Base-by-base conservation (phyloP, 2,888 invertebrate genomes). In the Hypolimnas misippus region DNA sequence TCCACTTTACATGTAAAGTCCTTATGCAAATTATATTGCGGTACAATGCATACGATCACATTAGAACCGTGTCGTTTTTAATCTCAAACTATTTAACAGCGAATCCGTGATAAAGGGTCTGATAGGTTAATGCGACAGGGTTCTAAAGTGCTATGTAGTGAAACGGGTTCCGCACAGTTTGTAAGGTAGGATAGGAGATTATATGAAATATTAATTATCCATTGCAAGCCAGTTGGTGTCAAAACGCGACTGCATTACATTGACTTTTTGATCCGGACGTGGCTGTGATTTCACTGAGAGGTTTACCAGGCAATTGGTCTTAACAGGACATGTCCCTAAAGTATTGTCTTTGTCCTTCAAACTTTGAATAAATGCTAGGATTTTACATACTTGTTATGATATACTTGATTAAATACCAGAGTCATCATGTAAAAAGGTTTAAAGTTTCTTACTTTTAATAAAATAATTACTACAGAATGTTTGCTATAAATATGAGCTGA, bases 171-270 rank as follows among this genome's bases (percentile, higher is more conserved):
- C 5, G n/a, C n/a, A 12, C 42, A 42, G 17, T 42, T 19, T 42
- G 42, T 42, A 19, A 17, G 16, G 42, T 40, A 42, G 7, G 8
- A 17, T 17, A 16, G 42, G 2, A 42, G 42, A 42, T 42, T 17
- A 42, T 42, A 19, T 19, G 19, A 42, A 42, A 42, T 42, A 42
- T 42, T 42, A 42, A 42, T 42, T 42, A 46, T 46, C 19, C 12
- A 8, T 44, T 46, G 44, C n/a, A n/a, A 46, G 17, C 16, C 42
- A 17, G 42, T 42, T 8, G 10, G 44, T 21, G 44, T 46, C 21
- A 46, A 21, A 46, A 12, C 21, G 44, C 21, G 44, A 21, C 44
- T 21, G 17, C 42, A 17, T 44, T 19, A 17, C 42, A 17, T 46
- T 21, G 44, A 19, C 19, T 12, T 46, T 46, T 46, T 21, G 21